Evolutionary conservation across 2,888 invertebrate species (phyloP).

Genomic region (Sarcophaga rosellei): DNA sequence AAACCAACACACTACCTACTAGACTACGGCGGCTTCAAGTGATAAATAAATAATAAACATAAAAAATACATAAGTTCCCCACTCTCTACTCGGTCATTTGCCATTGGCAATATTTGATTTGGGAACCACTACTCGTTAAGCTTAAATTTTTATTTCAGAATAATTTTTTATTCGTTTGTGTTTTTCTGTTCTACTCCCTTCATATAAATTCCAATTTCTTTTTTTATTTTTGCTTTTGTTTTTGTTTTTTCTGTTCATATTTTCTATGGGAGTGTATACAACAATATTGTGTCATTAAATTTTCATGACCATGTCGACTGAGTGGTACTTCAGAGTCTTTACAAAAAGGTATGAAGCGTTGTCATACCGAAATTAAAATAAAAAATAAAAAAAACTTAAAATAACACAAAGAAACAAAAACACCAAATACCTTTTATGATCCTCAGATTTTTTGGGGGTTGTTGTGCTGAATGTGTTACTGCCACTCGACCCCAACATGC

Average conservation of each 20-base stretch:
- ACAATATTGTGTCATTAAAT: slow-evolving; percentile 78
- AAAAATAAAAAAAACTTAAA: background rate
- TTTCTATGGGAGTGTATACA: slow-evolving; percentile 20
- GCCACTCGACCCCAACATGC: slow-evolving; percentile 69
- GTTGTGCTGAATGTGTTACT: slow-evolving; percentile 49
- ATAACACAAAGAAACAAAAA: background rate
- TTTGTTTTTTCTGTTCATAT: slow-evolving; percentile 24
- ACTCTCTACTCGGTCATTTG: background rate
- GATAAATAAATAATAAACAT: too few species aligned
- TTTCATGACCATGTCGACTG: slow-evolving; percentile 78
- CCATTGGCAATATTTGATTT: background rate
- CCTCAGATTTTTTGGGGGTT: slow-evolving; percentile 51
- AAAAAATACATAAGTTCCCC: too few species aligned
- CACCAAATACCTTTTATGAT: slow-evolving; percentile 43
- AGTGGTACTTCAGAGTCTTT: slow-evolving; percentile 62
- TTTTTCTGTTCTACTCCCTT: too few species aligned
- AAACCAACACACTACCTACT: too few species aligned
- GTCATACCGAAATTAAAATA: slow-evolving; percentile 17
- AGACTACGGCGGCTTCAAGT: too few species aligned
- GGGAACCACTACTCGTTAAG: slow-evolving; percentile 56
- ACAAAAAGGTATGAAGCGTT: slow-evolving; percentile 55
- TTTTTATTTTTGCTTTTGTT: slow-evolving; percentile 30
- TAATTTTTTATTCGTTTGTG: too few species aligned
- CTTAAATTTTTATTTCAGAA: slow-evolving; percentile 35
- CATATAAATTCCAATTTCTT: slow-evolving; percentile 11